Conservation (phyloP, 53 echinoderm and acorn worm genomes). For the Glandiceps talaboti region DNA sequence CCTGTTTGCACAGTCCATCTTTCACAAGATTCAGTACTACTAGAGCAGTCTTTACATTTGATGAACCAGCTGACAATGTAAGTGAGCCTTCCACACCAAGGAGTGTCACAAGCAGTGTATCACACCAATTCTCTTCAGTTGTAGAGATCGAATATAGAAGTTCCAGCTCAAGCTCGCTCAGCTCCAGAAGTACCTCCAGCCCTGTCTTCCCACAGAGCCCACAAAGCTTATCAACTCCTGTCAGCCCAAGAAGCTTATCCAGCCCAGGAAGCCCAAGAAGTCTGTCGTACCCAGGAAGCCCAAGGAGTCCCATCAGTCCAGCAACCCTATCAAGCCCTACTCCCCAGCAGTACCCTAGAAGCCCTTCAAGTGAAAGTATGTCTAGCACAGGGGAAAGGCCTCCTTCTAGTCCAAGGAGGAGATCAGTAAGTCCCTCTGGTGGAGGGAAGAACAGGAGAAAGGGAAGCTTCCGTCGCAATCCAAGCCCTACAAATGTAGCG, state of each 20-base stretch:
- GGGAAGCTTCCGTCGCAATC: neutral
- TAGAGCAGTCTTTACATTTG: neutral
- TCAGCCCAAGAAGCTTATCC: neutral
- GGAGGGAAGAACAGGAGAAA: too few species aligned
- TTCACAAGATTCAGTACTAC: neutral
- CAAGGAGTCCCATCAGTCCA: neutral
- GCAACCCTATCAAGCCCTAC: neutral
- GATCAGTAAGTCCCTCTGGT: neutral
- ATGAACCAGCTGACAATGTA: neutral
- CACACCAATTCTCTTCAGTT: neutral
- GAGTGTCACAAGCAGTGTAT: neutral
- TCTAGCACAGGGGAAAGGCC: neutral
- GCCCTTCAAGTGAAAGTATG: neutral
- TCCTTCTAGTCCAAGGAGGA: neutral
- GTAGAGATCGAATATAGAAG: neutral
- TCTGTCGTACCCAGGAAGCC: neutral
- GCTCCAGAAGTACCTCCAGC: too few species aligned
- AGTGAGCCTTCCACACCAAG: neutral
- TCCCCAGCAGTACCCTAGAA: neutral
- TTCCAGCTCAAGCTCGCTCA: neutral
- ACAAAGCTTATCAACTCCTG: too few species aligned
- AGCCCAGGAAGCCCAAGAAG: neutral
- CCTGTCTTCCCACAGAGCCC: too few species aligned
- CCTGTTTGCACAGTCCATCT: neutral
- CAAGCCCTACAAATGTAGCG: conserved; percentile 1